Evolutionary conservation across 2,888 invertebrate species (phyloP).

Genomic region (Hedychridium roseum): DNA sequence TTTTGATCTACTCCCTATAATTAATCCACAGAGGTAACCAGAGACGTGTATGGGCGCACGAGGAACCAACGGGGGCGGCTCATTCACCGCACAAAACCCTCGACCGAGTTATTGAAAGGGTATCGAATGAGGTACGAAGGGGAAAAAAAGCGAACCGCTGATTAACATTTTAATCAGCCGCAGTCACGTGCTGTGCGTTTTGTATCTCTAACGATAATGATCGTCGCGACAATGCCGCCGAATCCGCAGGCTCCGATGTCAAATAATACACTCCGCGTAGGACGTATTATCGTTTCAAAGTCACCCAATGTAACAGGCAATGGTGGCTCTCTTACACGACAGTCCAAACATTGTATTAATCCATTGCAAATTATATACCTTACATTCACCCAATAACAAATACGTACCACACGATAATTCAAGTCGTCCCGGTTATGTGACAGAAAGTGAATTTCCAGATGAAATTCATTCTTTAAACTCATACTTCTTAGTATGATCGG

Average conservation of each 20-base stretch:
- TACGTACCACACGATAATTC: no score
- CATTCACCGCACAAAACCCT: slow-evolving; percentile 52
- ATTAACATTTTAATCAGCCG: slow-evolving; percentile 61
- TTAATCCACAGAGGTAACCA: slow-evolving; percentile 62
- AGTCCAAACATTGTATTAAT: no score
- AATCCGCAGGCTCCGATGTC: not conserved
- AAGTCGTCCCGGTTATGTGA: no score
- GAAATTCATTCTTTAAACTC: no score
- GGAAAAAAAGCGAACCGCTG: slow-evolving; percentile 39
- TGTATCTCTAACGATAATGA: slow-evolving; percentile 43
- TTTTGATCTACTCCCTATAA: slow-evolving; percentile 61
- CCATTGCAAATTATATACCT: no score
- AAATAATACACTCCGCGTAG: slow-evolving; percentile 16
- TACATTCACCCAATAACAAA: no score
- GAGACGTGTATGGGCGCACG: slow-evolving; percentile 58
- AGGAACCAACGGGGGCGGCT: slow-evolving; percentile 45
- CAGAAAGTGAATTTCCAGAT: no score
- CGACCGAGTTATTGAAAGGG: slow-evolving; percentile 58
- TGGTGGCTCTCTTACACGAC: no score
- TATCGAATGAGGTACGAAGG: slow-evolving; percentile 47
- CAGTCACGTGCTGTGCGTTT: slow-evolving; percentile 55
- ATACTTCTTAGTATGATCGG: no score
- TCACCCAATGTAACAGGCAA: no score
- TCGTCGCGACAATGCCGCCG: slow-evolving; percentile 24
- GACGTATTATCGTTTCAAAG: not conserved